Percentiles rank a stretch among this genome's conserved stretches.
Conservation (phyloP, 2,113 vertebrate species). For the Sorex araneus region DNA sequence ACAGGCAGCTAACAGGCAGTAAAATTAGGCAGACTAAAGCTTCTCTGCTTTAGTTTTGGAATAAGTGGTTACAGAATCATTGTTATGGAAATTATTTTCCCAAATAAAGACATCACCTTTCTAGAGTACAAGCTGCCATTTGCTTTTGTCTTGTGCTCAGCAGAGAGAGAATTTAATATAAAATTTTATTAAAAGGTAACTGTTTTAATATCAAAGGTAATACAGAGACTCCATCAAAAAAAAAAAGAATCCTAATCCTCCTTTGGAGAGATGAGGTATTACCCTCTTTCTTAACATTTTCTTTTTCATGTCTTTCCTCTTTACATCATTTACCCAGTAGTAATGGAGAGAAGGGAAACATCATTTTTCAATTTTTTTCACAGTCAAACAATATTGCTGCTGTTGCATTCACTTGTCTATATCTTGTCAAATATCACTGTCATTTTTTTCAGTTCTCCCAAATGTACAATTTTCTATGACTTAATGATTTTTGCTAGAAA, state of each 20-base stretch:
- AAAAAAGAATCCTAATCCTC: background rate
- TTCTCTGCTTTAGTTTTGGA: background rate
- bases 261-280: background rate
- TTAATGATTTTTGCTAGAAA: slow-evolving; percentile 23
- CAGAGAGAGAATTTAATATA: slow-evolving; percentile 66
- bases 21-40: background rate
- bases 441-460: background rate
- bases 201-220: slow-evolving; percentile 63
- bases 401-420: slow-evolving; percentile 8
- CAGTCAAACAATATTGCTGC: background rate
- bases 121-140: slow-evolving; percentile 24
- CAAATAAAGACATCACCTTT: slow-evolving; percentile 60
- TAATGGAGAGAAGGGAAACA: background rate
- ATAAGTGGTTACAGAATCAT: slow-evolving; percentile 1
- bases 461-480: background rate
- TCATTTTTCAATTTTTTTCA: background rate
- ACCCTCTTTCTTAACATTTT: background rate
- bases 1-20: background rate
- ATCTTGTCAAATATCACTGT: background rate
- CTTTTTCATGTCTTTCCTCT: background rate
- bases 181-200: slow-evolving; percentile 66
- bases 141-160: slow-evolving; percentile 49
- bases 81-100: slow-evolving; percentile 31
- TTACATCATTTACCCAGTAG: background rate
- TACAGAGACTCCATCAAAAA: slow-evolving; percentile 6